A percentile compares a stretch with the other conserved stretches of the same genome.
These are phyloP conservation scores for Leptura quadrifasciata DNA, from an alignment of 2,888 invertebrate genomes.

Conservation along the genomic window DNA sequence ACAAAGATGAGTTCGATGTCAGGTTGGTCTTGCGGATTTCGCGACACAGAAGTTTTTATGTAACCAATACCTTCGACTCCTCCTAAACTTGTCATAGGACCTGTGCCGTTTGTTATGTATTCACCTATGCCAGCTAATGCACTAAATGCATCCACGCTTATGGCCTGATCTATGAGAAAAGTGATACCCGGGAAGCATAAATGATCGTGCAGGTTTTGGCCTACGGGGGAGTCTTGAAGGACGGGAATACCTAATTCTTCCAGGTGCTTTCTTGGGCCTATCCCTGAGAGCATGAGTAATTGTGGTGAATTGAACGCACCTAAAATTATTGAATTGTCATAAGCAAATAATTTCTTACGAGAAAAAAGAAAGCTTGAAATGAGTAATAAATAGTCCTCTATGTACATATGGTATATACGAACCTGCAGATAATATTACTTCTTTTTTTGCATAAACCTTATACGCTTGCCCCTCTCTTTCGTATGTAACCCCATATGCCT, in stretches of 20 bases:
- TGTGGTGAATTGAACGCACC: slow-evolving; percentile 88
- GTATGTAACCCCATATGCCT: slow-evolving; percentile 74
- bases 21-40: slow-evolving; percentile 76
- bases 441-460: slow-evolving; percentile 72
- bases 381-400: slow-evolving; percentile 35
- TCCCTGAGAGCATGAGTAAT: slow-evolving; percentile 80
- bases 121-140: background rate
- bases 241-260: slow-evolving; percentile 70
- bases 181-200: slow-evolving; percentile 76
- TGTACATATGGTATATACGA: background rate
- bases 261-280: slow-evolving; percentile 79
- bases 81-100: slow-evolving; percentile 77
- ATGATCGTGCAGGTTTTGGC: slow-evolving; percentile 81
- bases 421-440: slow-evolving; percentile 76
- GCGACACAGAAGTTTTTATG: slow-evolving; percentile 77
- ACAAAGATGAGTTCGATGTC: slow-evolving; percentile 81
- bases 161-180: slow-evolving; percentile 18
- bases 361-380: background rate
- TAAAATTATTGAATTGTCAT: slow-evolving; percentile 18
- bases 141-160: background rate
- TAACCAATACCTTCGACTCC: slow-evolving; percentile 81
- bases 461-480: slow-evolving; percentile 57
- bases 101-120: slow-evolving; percentile 68
- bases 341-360: too few relatives aligned
- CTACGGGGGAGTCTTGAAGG: slow-evolving; percentile 79